Evolutionary conservation across 2,113 vertebrate species (phyloP), one percentile per base, ranked within the genome.

Genomic region (Pelusios castaneus): DNA sequence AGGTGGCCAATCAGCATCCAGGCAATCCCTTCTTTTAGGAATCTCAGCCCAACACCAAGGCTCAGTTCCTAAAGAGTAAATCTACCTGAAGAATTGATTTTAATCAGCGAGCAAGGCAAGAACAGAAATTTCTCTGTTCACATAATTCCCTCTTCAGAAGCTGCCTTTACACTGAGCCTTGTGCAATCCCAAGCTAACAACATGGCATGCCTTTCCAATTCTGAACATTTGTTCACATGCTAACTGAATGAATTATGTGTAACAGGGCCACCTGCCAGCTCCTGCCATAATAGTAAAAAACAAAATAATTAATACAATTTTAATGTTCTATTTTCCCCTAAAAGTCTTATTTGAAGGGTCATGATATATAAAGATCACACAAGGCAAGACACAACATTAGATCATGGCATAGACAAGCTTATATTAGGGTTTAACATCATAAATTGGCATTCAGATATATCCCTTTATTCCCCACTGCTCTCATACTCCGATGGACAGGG

Each of bases 381-480:
- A 73, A 73, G 45, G 4, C 24, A 91, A 93, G 92, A 84, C 17
- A 81, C 4, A 95, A 80, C 29, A 90, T 95, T 92, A 90, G 88
- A 94, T 94, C 75, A 87, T 63, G 81, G 60, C 51, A 82, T 5
- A 84, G 92, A 80, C n/a, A 93, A 96, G 82, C 45, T 19, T 86
- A 34, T 75, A 84, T 75, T 89, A 80, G 87, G 90, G 75, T 89
- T 94, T 97, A 96, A 96, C 94, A 96, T 94, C 95, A 95, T 92
- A 95, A 79, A 91, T 94, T 95, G 95, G 94, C 94, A 96, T 89
- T 60, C 14, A 92, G 55, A 88, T 54, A 51, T 49, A 90, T 92
- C 76, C 84, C 95, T 97, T 96, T 95, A 60, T 95, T 93, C 89
- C 94, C 89, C 82, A 34, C 49, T 55, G 27, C 38, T 97, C 95